Conservation (phyloP, 2,888 invertebrate genomes). For the Drosophila cognata region DNA sequence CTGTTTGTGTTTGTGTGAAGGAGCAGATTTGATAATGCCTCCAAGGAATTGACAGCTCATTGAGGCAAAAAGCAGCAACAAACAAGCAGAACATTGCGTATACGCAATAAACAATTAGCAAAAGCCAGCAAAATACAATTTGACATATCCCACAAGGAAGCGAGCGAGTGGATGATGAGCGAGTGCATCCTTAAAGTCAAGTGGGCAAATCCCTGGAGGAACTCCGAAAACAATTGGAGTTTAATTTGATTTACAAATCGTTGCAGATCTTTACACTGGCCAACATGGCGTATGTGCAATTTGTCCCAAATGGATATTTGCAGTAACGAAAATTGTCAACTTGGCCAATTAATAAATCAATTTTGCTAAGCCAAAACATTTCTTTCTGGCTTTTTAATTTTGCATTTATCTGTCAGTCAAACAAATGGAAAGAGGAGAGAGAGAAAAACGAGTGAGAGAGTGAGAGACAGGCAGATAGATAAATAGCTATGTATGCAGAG, state of each 20-base stretch:
- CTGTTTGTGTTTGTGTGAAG: slow-evolving; percentile 5
- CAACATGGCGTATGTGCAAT: slow-evolving; percentile 33
- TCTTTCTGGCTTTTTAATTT: slow-evolving; percentile 59
- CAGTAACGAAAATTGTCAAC: slow-evolving; percentile 52
- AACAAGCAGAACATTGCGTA: slow-evolving; percentile 47
- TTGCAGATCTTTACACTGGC: not conserved
- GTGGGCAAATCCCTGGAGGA: slow-evolving; percentile 62
- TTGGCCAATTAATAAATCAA: slow-evolving; percentile 79
- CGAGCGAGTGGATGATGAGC: slow-evolving; percentile 2
- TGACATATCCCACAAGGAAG: slow-evolving; percentile 41
- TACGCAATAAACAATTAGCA: slow-evolving; percentile 76
- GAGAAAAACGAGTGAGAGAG: not conserved
- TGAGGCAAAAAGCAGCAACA: slow-evolving; percentile 35
- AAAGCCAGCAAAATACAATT: slow-evolving; percentile 51
- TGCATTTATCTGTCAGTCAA: slow-evolving; percentile 55
- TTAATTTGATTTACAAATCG: slow-evolving; percentile 64
- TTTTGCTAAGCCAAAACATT: slow-evolving; percentile 28
- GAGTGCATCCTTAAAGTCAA: slow-evolving; percentile 28
- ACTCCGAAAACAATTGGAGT: slow-evolving; percentile 62
- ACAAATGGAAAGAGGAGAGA: slow-evolving; percentile 1
- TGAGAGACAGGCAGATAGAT: not conserved
- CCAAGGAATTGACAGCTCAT: slow-evolving; percentile 59
- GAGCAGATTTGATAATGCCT: slow-evolving; percentile 22
- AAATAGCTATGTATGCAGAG: not conserved
- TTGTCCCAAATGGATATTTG: slow-evolving; percentile 17